Conservation (phyloP, 2,113 vertebrate species). For the Gallinago media region DNA sequence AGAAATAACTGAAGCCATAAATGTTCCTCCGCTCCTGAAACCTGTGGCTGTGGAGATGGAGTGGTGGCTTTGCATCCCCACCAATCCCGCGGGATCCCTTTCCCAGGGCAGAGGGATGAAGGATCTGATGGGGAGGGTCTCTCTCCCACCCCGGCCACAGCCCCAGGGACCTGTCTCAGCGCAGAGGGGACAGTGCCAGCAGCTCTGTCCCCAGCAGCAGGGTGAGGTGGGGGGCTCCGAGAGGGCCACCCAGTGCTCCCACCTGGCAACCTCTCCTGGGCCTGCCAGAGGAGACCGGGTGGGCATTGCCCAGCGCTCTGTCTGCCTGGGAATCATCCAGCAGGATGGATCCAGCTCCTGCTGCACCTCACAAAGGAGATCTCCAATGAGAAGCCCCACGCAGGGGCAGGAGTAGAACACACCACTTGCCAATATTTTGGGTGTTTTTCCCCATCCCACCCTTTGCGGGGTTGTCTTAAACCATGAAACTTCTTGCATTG, state of each 20-base stretch:
- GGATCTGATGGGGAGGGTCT: not conserved
- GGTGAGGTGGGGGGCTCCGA: no score
- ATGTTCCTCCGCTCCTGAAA: not conserved
- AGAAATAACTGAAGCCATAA: not conserved
- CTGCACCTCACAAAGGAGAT: not conserved
- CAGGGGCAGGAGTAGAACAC: fast-evolving
- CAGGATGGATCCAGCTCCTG: not conserved
- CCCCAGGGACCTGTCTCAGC: fast-evolving
- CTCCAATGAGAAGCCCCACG: not conserved
- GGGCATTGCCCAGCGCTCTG: fast-evolving
- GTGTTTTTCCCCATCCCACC: not conserved
- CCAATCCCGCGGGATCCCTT: fast-evolving
- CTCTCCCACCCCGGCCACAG: not conserved
- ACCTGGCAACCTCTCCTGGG: no score
- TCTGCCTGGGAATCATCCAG: fast-evolving
- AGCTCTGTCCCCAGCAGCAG: not conserved
- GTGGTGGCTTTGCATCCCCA: not conserved
- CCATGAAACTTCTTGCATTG: not conserved
- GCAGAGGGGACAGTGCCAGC: fast-evolving
- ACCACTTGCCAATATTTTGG: not conserved
- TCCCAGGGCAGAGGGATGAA: not conserved
- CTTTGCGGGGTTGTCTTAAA: no score
- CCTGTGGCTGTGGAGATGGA: not conserved
- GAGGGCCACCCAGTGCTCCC: no score
- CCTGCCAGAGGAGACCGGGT: fast-evolving